phyloP scores from a whole-genome alignment of 2,113 vertebrate genomes.

The Vanacampus margaritifer region DNA sequence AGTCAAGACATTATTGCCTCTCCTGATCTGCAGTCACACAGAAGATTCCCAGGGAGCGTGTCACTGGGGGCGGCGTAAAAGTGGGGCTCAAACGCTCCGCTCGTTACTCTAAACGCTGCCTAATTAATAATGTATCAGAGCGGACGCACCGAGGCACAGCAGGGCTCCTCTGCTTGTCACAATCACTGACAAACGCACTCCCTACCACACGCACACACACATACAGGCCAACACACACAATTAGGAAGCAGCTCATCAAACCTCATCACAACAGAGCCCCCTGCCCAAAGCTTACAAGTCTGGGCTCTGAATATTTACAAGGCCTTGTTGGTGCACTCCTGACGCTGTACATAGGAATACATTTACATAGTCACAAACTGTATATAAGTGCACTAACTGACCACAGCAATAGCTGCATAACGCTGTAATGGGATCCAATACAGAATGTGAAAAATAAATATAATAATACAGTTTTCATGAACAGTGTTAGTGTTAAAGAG shows the following conservation, averaged over 20 bases:
- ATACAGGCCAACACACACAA: slow-evolving; percentile 21
- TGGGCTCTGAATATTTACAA: slow-evolving; percentile 34
- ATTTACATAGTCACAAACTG: not conserved
- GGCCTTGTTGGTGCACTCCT: not conserved
- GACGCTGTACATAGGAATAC: not conserved
- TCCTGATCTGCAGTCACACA: slow-evolving; percentile 65
- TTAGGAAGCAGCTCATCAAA: slow-evolving; percentile 48
- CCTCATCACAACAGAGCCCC: slow-evolving; percentile 27
- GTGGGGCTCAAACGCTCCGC: slow-evolving; percentile 64
- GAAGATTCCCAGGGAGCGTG: slow-evolving; percentile 61
- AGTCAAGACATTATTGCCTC: slow-evolving; percentile 53
- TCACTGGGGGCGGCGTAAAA: slow-evolving; percentile 49
- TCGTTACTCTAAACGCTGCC: slow-evolving; percentile 73
- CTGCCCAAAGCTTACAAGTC: slow-evolving; percentile 21
- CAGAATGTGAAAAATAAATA: not conserved
- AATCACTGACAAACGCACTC: slow-evolving; percentile 30
- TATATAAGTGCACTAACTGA: not conserved
- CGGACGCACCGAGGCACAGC: slow-evolving; percentile 59
- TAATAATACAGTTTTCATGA: not conserved
- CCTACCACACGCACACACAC: slow-evolving; percentile 34
- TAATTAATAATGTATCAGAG: slow-evolving; percentile 77
- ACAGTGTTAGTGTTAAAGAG: not conserved
- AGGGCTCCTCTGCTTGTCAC: slow-evolving; percentile 58
- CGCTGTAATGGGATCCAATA: not conserved
- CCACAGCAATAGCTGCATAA: not conserved